Evolutionary conservation across 2,888 invertebrate species (phyloP).

Genomic region (Cyclophora punctaria): DNA sequence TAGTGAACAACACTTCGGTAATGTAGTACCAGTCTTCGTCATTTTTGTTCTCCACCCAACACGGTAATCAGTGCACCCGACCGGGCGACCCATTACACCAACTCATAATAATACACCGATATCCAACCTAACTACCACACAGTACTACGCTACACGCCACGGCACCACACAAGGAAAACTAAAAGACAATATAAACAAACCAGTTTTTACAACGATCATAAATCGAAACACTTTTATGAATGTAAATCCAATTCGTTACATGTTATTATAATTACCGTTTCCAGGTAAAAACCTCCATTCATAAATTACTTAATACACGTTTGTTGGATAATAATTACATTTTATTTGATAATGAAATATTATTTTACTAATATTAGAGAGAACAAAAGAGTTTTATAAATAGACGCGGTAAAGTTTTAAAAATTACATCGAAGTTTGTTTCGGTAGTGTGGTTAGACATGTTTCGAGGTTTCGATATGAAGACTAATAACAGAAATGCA

Average conservation of each 20-base stretch:
- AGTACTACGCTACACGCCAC: conserved; percentile 2
- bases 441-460: too few species aligned
- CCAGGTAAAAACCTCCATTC: too few species aligned
- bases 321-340: too few species aligned
- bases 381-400: too few species aligned
- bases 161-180: neutral
- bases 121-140: conserved; percentile 1
- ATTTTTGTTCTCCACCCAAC: conserved; percentile 24
- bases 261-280: conserved; percentile 5
- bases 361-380: too few species aligned
- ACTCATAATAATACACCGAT: neutral
- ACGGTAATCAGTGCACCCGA: conserved; percentile 16
- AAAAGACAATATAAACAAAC: conserved; percentile 9
- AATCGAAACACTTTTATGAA: conserved; percentile 1
- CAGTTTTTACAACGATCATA: conserved; percentile 10
- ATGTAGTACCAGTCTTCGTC: conserved; percentile 27
- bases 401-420: too few species aligned
- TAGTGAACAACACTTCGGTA: conserved; percentile 36
- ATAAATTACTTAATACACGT: too few species aligned
- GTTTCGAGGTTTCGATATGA: too few species aligned
- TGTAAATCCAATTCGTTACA: conserved; percentile 19
- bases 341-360: too few species aligned
- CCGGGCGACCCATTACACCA: conserved; percentile 2
- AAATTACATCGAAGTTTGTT: too few species aligned
- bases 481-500: too few species aligned